Conservation (phyloP, 1,140 invertebrate species). For the Charaxes varanes region DNA sequence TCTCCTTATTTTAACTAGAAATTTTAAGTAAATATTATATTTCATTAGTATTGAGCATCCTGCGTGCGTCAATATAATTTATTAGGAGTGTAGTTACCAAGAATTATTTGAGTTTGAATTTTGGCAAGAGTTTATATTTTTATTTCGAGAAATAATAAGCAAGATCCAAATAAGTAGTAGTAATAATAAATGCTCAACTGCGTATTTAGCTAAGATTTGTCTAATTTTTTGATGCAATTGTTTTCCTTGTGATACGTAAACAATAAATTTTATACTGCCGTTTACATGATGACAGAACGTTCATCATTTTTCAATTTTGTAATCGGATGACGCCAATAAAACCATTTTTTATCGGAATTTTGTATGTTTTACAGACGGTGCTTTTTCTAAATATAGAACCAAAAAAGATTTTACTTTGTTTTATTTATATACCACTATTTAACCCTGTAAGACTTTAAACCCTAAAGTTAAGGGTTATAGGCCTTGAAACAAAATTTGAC, state of each 20-base stretch:
- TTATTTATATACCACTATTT: slow-evolving; percentile 21
- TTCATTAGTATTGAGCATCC: slow-evolving; percentile 21
- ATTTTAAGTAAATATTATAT: slow-evolving; percentile 22
- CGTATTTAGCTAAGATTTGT: slow-evolving; percentile 24
- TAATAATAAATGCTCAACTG: slow-evolving; percentile 34
- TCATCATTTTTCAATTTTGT: slow-evolving; percentile 62
- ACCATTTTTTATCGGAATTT: slow-evolving; percentile 57
- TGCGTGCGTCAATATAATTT: slow-evolving; percentile 28
- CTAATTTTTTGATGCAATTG: slow-evolving; percentile 30
- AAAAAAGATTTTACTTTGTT: slow-evolving; percentile 30
- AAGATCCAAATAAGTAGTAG: slow-evolving; percentile 22
- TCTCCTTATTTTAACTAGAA: slow-evolving; percentile 35
- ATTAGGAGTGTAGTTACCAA: slow-evolving; percentile 51
- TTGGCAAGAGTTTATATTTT: slow-evolving; percentile 19
- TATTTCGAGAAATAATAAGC: slow-evolving; percentile 18
- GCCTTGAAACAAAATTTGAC: no score
- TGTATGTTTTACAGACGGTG: slow-evolving; percentile 71
- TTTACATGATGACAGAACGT: slow-evolving; percentile 37
- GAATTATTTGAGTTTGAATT: slow-evolving; percentile 14
- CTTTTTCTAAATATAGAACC: slow-evolving; percentile 65
- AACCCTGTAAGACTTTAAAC: not conserved
- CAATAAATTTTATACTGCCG: slow-evolving; percentile 57
- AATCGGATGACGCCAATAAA: slow-evolving; percentile 61
- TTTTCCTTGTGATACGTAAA: slow-evolving; percentile 35
- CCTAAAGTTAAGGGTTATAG: no score